A percentile compares a stretch with the other conserved stretches of the same genome.
phyloP scores from a whole-genome alignment of 1,140 invertebrate genomes.

The Sitophilus oryzae region DNA sequence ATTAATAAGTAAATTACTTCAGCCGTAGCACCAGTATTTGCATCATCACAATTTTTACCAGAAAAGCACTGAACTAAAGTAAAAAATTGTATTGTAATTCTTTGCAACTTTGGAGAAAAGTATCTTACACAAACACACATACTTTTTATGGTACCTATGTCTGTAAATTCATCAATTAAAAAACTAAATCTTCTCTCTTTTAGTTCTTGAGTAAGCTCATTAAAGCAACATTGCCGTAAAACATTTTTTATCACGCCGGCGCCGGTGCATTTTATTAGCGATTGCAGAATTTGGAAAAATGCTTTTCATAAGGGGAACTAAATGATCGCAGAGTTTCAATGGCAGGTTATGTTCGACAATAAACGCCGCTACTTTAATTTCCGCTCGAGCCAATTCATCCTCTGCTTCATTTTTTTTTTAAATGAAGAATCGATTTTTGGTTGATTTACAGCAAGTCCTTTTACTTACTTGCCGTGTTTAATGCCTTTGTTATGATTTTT shows the following conservation, averaged over 20 bases:
- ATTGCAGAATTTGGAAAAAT: slow-evolving; percentile 15
- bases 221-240: too few species aligned
- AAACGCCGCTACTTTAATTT: slow-evolving; percentile 20
- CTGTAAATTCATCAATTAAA: too few species aligned
- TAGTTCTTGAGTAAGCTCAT: too few species aligned
- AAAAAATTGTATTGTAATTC: too few species aligned
- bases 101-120: too few species aligned
- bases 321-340: slow-evolving; percentile 8
- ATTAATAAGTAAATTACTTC: too few species aligned
- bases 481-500: slow-evolving; percentile 6
- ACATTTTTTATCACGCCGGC: slow-evolving; percentile 4
- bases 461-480: not conserved
- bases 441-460: slow-evolving; percentile 3
- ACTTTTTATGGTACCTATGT: too few species aligned
- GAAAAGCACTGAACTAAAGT: too few species aligned
- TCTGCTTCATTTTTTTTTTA: slow-evolving; percentile 6
- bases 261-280: slow-evolving; percentile 3
- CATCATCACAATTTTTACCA: too few species aligned
- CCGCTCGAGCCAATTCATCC: slow-evolving; percentile 10
- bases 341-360: slow-evolving; percentile 15
- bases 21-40: too few species aligned
- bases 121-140: too few species aligned
- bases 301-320: slow-evolving; percentile 5
- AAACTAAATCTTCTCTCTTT: too few species aligned
- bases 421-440: not conserved